A percentile compares a stretch with the other conserved stretches of the same genome.
phyloP scores from a whole-genome alignment of 2,797 vertebrate genomes.

The Knipowitschia caucasica region DNA sequence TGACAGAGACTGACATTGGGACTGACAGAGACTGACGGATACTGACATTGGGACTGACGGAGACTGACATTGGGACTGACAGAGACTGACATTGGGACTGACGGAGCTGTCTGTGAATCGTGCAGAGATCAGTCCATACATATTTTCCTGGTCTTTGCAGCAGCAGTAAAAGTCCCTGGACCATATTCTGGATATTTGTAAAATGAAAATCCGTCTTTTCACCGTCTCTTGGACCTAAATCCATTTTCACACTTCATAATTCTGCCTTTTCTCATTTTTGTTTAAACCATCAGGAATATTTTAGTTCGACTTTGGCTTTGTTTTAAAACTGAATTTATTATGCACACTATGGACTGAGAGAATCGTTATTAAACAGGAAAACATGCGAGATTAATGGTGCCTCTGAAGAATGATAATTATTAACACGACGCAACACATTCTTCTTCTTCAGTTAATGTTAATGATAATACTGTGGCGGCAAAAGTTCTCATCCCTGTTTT shows the following conservation, averaged over 20 bases:
- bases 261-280: background rate
- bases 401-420: no score
- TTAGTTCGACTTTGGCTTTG: background rate
- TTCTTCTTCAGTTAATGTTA: no score
- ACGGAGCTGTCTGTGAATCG: no score
- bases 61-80: slow-evolving; percentile 8
- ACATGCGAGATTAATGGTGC: no score
- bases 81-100: no score
- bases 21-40: slow-evolving; percentile 1
- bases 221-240: background rate
- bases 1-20: no score
- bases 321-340: background rate
- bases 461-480: no score
- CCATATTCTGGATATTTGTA: slow-evolving; percentile 5
- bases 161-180: background rate
- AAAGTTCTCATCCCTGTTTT: no score
- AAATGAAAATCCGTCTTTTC: background rate
- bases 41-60: slow-evolving; percentile 5
- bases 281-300: background rate
- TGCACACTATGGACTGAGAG: background rate
- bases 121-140: no score
- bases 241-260: background rate
- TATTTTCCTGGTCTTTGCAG: background rate
- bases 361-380: no score
- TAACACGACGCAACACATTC: no score